Conservation (phyloP, 2,797 vertebrate genomes). For the Platyrinchus mystaceus region DNA sequence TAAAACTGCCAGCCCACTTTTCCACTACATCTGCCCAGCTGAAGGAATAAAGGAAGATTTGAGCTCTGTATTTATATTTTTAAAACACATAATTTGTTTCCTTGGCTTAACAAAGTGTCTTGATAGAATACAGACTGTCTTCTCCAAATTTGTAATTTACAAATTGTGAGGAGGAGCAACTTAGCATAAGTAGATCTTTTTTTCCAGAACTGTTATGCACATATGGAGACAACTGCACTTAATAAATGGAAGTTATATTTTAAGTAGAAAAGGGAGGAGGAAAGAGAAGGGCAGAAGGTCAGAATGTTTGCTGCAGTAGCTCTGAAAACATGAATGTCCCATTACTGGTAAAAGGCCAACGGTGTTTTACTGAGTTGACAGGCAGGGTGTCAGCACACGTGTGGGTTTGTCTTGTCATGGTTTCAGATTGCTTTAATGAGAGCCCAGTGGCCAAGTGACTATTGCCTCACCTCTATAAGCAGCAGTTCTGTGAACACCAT, state of each 20-base stretch:
- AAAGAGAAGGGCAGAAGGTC: neutral
- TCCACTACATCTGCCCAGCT: rapidly evolving
- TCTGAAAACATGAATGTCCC: neutral
- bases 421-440: neutral
- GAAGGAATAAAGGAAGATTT: neutral
- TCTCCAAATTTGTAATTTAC: neutral
- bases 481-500: neutral
- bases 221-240: neutral
- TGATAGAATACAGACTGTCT: neutral
- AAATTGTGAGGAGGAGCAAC: neutral
- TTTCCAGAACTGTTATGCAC: neutral
- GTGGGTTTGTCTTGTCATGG: neutral
- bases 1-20: neutral
- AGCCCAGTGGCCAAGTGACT: neutral
- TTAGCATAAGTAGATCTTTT: neutral
- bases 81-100: neutral
- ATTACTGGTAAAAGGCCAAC: neutral
- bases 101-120: neutral
- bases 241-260: neutral
- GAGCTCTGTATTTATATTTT: neutral
- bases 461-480: neutral
- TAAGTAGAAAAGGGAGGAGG: neutral
- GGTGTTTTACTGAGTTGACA: neutral
- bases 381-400: neutral
- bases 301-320: neutral